phyloP scores from a whole-genome alignment of 2,888 invertebrate species.

The Bursaphelenchus okinawaensis region DNA sequence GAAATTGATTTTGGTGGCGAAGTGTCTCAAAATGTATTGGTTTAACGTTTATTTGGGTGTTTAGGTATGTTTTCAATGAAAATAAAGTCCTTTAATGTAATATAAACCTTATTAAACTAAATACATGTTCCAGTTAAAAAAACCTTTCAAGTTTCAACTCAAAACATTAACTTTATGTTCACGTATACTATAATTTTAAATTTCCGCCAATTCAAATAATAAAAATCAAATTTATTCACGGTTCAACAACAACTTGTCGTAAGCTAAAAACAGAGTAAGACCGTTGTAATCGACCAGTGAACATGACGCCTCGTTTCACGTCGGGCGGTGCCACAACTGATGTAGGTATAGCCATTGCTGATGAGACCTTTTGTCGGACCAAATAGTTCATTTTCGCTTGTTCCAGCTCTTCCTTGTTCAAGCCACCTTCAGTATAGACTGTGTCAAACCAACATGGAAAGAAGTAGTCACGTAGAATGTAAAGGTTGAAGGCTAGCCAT shows the following conservation, averaged over 20 bases:
- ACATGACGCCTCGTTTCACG: background rate
- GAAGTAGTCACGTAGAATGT: conserved; percentile 37
- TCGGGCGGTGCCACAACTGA: conserved; percentile 5
- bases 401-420: conserved; percentile 25
- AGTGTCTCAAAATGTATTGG: no score
- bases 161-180: no score
- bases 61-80: no score
- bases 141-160: no score
- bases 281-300: background rate
- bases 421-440: conserved; percentile 30
- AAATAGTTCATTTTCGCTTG: conserved; percentile 9
- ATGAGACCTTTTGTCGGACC: background rate
- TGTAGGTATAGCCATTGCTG: conserved; percentile 5
- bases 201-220: no score
- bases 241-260: background rate
- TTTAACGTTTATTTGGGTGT: no score
- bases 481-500: conserved; percentile 36
- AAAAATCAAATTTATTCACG: background rate
- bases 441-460: conserved; percentile 26
- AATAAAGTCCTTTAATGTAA: no score
- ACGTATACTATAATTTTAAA: no score
- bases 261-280: background rate
- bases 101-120: no score
- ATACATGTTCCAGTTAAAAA: no score
- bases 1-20: no score